Conservation (phyloP, 2,113 vertebrate species). For the Triplophysa tibetana region DNA sequence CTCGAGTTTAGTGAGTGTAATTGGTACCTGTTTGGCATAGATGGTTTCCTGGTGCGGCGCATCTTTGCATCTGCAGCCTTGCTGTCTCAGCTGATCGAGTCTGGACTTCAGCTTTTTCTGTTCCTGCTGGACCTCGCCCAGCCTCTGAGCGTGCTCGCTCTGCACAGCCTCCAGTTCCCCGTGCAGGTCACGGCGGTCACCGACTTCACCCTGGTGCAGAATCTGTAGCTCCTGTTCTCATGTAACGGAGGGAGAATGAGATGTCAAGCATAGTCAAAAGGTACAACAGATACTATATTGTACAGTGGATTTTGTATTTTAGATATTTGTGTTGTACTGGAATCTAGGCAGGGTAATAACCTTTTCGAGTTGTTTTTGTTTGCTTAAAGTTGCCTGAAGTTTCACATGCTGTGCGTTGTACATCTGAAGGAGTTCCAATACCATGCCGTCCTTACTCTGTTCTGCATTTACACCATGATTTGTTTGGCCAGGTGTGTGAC, state of each 20-base stretch:
- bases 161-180: constrained; percentile 81
- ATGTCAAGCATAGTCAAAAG: not conserved
- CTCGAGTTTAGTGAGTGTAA: not conserved
- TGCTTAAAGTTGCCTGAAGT: constrained; percentile 77
- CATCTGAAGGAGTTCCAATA: constrained; percentile 85
- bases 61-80: constrained; percentile 77
- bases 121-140: constrained; percentile 81
- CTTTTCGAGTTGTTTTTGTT: constrained; percentile 85
- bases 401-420: constrained; percentile 83
- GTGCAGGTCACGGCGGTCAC: constrained; percentile 80
- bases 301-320: not conserved
- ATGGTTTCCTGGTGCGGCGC: constrained; percentile 79
- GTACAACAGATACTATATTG: not conserved
- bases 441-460: constrained; percentile 83
- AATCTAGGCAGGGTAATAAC: constrained; percentile 59
- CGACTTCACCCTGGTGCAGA: constrained; percentile 74
- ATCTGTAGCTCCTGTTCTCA: constrained; percentile 80
- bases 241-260: constrained; percentile 5
- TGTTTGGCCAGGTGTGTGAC: constrained; percentile 61
- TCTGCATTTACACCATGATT: constrained; percentile 70
- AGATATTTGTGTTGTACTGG: not conserved
- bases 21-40: constrained; percentile 82
- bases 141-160: constrained; percentile 79
- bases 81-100: constrained; percentile 81
- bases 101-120: constrained; percentile 81